Base-by-base conservation (phyloP, 2,113 vertebrate genomes). In the Apteryx owenii region DNA sequence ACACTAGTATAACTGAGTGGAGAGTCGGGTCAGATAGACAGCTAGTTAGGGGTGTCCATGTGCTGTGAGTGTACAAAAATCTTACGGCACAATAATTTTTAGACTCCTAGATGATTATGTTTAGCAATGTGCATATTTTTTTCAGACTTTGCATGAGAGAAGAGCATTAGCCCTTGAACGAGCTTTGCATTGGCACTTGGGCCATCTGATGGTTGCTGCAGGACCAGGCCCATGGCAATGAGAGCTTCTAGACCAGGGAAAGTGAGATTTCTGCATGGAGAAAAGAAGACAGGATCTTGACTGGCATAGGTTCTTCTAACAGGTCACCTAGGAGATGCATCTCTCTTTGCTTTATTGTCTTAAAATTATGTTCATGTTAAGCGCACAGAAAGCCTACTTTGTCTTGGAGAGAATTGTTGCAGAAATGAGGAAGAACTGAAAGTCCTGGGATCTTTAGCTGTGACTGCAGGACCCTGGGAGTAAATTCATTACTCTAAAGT, bases 201-300 rank as follows among this genome's bases (percentile, higher is more conserved):
- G 42, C 19, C 31, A 19, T 25, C 54, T 40, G 38, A 4, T 5
- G 42, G 75, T 84, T 85, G 75, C 54, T 71, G 42, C 51, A 85
- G 66, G 68, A 21, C 42, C 3, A 1, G 44, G 25, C 54, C 51
- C 56, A 28, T 3, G 4, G 16, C 8, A 1, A 0, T 6, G 62
- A 78, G 62, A 84, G 36, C 40, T 82, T 19, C 29, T 18, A 48
- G 66, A 8, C 28, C 2, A 2, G 18, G 58, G 33, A 9, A 51
- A 19, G 31, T 33, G 83, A 64, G 48, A 31, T 0, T 7, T 18
- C 16, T 46, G 50, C 3, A 2, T 0, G 2, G 4, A 53, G 79
- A 71, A 22, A 80, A 7, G 36, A 3, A 23, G 53, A 71, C 53
- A 78, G 64, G 58, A 23, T 65, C 38, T 17, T 26, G 70, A 4